A percentile compares a stretch with the other conserved stretches of the same genome.
Evolutionary conservation across 2,113 vertebrate species (phyloP).

Genomic region (Polyodon spathula): DNA sequence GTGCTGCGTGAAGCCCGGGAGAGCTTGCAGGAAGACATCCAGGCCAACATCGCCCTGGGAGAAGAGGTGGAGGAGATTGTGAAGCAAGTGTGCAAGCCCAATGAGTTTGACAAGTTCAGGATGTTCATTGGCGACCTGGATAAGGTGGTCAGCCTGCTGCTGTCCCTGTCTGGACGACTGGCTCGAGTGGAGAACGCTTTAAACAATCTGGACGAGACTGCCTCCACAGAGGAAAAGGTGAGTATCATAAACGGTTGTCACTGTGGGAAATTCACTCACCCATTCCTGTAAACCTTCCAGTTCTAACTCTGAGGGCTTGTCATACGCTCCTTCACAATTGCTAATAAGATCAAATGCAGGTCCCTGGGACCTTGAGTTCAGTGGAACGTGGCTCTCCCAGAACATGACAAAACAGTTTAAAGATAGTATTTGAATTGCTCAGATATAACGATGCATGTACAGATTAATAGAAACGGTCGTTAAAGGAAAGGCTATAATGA

Average conservation of each 20-base stretch:
- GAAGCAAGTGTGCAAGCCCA: slow-evolving; percentile 64
- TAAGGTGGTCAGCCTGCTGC: slow-evolving; percentile 81
- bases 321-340: too few species aligned
- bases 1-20: slow-evolving; percentile 60
- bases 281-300: too few species aligned
- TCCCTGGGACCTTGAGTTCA: too few species aligned
- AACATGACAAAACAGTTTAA: too few species aligned
- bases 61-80: slow-evolving; percentile 59
- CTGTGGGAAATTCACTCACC: too few species aligned
- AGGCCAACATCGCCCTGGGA: slow-evolving; percentile 58
- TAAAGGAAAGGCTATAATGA: too few species aligned
- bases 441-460: too few species aligned
- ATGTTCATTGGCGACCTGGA: slow-evolving; percentile 81
- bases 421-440: too few species aligned
- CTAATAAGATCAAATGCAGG: too few species aligned
- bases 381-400: too few species aligned
- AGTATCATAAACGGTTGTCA: background rate
- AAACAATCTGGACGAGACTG: slow-evolving; percentile 58
- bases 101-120: slow-evolving; percentile 69
- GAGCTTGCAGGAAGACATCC: slow-evolving; percentile 62
- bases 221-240: slow-evolving; percentile 58
- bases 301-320: too few species aligned
- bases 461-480: too few species aligned
- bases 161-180: slow-evolving; percentile 63
- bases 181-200: slow-evolving; percentile 68